Conservation (phyloP, 2,888 invertebrate genomes). For the Clusia tigrina region DNA sequence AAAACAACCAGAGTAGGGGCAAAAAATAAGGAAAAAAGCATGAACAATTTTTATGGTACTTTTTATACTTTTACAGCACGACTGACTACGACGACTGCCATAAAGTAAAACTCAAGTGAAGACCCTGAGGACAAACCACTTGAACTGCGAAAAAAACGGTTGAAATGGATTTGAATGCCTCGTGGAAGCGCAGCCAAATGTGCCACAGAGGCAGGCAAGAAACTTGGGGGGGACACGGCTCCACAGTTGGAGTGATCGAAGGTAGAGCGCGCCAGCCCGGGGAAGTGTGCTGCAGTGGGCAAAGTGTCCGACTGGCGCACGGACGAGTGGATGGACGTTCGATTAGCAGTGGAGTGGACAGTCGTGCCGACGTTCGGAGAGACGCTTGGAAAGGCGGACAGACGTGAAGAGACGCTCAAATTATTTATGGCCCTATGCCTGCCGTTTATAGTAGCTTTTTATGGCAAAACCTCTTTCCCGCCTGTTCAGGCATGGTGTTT, state of each 20-base stretch:
- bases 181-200: not conserved
- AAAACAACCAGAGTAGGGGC: not conserved
- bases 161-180: constrained; percentile 11
- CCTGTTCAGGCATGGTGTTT: not conserved
- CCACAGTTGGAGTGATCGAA: no score
- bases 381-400: not conserved
- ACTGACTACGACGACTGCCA: not conserved
- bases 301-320: not conserved
- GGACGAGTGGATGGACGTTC: not conserved
- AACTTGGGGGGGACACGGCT: no score
- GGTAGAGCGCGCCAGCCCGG: not conserved
- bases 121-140: constrained; percentile 20
- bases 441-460: constrained; percentile 6
- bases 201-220: no score
- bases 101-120: constrained; percentile 11
- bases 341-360: no score
- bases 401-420: constrained; percentile 2
- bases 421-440: constrained; percentile 5
- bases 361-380: no score
- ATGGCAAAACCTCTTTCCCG: no score
- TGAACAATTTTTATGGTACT: constrained; percentile 5
- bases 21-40: not conserved
- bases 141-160: constrained; percentile 13
- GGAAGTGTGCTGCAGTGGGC: not conserved
- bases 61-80: not conserved